A percentile compares a stretch with the other conserved stretches of the same genome.
Conservation (phyloP, 1,140 invertebrate genomes). For the Scaptomyza montana region DNA sequence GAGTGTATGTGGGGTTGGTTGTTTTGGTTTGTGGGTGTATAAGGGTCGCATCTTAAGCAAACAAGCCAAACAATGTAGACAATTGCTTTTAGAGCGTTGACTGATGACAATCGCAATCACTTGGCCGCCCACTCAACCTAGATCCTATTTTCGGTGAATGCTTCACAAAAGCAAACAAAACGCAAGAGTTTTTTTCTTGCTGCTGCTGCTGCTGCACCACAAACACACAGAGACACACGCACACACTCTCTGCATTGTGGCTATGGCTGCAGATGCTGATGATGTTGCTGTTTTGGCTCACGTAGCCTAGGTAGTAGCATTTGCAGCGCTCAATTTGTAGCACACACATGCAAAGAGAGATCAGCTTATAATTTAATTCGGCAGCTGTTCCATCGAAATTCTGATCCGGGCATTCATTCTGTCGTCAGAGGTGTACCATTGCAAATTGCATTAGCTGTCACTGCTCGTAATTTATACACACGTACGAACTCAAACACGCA, state of each 20-base stretch:
- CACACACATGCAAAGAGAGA: slow-evolving; percentile 3
- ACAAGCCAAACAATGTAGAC: slow-evolving; percentile 81
- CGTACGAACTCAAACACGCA: too few species aligned
- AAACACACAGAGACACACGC: too few species aligned
- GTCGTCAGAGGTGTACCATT: slow-evolving; percentile 24
- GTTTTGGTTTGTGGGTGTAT: not conserved
- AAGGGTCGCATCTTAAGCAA: slow-evolving; percentile 69
- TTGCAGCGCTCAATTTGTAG: slow-evolving; percentile 46
- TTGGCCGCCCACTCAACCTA: slow-evolving; percentile 80
- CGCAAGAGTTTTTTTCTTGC: slow-evolving; percentile 26
- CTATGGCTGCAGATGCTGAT: slow-evolving; percentile 5
- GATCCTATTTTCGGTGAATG: slow-evolving; percentile 58
- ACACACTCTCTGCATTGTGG: not conserved
- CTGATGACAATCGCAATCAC: slow-evolving; percentile 82
- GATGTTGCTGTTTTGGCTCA: slow-evolving; percentile 12
- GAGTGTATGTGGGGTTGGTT: slow-evolving; percentile 31
- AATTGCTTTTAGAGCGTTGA: slow-evolving; percentile 82
- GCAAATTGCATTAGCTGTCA: slow-evolving; percentile 74
- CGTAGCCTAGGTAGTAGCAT: slow-evolving; percentile 37
- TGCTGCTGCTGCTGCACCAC: not conserved
- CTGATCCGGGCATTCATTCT: slow-evolving; percentile 15
- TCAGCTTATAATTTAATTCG: slow-evolving; percentile 75
- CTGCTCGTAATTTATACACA: slow-evolving; percentile 64
- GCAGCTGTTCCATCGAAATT: slow-evolving; percentile 43
- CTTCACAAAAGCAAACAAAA: slow-evolving; percentile 62